Base-by-base conservation (phyloP, 2,888 invertebrate genomes). In the Hirtodrosophila duncani region DNA sequence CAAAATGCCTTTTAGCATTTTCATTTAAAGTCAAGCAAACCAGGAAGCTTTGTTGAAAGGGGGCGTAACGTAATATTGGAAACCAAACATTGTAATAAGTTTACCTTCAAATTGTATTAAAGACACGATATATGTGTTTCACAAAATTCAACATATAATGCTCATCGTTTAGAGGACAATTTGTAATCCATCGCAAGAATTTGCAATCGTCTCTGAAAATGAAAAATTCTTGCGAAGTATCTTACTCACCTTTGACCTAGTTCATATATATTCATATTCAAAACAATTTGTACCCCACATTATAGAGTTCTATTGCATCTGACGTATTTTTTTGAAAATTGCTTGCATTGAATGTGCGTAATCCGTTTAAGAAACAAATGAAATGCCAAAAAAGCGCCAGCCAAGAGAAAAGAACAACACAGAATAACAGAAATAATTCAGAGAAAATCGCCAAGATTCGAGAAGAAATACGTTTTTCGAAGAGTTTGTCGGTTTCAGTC, bases 301-400 rank as follows among this genome's bases (percentile, higher is more conserved):
- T 9, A 13, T 6, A 21, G 26, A 38, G 13, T 30, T 50, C 41
- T 38, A 23, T 49, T 38, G 27, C 26, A 7, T 52, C 43, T 68
- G 78, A 78, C 65, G 79, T 74, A n/a, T n/a, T n/a, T n/a, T n/a
- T n/a, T n/a, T n/a, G n/a, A 74, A 64, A 78, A 49, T 38, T 45
- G 17, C 39, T 31, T 60, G 42, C 56, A 67, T 27, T 26, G 17
- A 53, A 60, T 56, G 55, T 63, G 55, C 67, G 67, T 56, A 56
- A 45, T 51, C 30, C 21, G 38, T 21, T 53, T n/a, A 53, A 36
- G 69, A 68, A 18, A 43, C 39, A 37, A 53, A 56, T 34, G 34
- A 41, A 49, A 37, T 38, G 45, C 33, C 31, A 42, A 57, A 51
- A 58, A 17, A 62, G 45, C 50, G 37, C 30, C 42, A 48, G 57